Evolutionary conservation across 2,113 vertebrate species (phyloP).

Genomic region (Hippocampus comes): DNA sequence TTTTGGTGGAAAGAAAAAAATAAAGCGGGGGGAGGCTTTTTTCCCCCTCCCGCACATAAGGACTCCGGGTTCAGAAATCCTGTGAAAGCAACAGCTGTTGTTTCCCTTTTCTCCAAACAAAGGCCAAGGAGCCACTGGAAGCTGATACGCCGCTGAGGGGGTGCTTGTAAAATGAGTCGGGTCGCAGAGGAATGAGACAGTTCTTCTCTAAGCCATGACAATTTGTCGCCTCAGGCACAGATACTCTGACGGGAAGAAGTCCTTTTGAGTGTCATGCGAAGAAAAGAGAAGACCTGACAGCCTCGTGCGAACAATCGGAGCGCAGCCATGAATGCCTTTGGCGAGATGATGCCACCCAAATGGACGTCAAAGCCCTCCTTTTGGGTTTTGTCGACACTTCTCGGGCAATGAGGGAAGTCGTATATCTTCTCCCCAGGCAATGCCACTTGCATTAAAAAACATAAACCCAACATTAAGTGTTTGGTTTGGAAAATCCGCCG

Average conservation of each 20-base stretch:
- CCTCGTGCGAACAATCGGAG: constrained; percentile 29
- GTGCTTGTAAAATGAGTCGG: constrained; percentile 52
- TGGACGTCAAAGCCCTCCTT: constrained; percentile 36
- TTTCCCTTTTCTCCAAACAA: constrained; percentile 64
- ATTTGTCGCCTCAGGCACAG: constrained; percentile 46
- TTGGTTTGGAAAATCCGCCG: constrained; percentile 44
- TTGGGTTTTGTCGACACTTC: constrained; percentile 31
- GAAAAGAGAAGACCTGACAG: background rate
- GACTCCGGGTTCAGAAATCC: constrained; percentile 81
- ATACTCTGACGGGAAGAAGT: constrained; percentile 13
- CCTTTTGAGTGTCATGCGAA: constrained; percentile 16
- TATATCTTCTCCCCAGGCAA: constrained; percentile 22
- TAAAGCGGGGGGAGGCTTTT: constrained; percentile 59
- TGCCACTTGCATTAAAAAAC: constrained; percentile 23
- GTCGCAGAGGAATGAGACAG: constrained; percentile 31
- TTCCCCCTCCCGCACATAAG: constrained; percentile 50
- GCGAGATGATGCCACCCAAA: constrained; percentile 43
- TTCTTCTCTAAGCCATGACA: constrained; percentile 38
- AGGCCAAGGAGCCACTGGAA: constrained; percentile 67
- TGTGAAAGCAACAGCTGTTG: constrained; percentile 94
- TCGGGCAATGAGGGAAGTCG: constrained; percentile 21
- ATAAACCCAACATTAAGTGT: constrained; percentile 29
- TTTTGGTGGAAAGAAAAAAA: constrained; percentile 46
- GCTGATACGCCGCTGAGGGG: constrained; percentile 60
- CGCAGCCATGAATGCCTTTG: constrained; percentile 52